phyloP scores from a whole-genome alignment of 2,888 invertebrate species.

The Caprella mutica region DNA sequence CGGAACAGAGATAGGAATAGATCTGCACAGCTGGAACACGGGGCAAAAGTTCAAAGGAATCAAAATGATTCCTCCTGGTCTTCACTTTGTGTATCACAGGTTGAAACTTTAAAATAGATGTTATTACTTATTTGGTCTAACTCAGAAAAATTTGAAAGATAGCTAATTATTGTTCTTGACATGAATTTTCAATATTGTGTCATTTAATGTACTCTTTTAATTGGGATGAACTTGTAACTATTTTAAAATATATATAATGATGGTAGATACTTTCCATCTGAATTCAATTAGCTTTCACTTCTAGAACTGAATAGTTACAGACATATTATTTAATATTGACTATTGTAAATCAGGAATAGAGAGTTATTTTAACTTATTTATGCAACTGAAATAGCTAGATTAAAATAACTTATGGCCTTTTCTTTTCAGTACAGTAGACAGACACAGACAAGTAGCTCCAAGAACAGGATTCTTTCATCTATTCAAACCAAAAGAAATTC shows the following conservation, averaged over 20 bases:
- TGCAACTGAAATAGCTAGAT: not conserved
- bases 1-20: constrained; percentile 94
- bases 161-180: too few relatives aligned
- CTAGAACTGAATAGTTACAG: not conserved
- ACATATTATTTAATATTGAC: not conserved
- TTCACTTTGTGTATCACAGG: constrained; percentile 86
- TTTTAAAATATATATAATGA: too few relatives aligned
- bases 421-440: constrained; percentile 45
- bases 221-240: too few relatives aligned
- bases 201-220: too few relatives aligned
- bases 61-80: constrained; percentile 96
- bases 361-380: not conserved
- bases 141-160: not conserved
- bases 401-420: not conserved
- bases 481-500: constrained; percentile 67
- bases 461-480: constrained; percentile 74
- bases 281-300: too few relatives aligned
- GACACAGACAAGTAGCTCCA: constrained; percentile 53
- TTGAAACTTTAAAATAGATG: constrained; percentile 41
- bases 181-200: too few relatives aligned
- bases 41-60: constrained; percentile 86
- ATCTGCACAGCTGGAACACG: constrained; percentile 77
- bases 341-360: not conserved
- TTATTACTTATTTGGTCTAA: not conserved
- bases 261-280: too few relatives aligned